Evolutionary conservation across 2,888 invertebrate species (phyloP), one percentile per base, ranked within the genome.

Genomic region (Fragum whitleyi): DNA sequence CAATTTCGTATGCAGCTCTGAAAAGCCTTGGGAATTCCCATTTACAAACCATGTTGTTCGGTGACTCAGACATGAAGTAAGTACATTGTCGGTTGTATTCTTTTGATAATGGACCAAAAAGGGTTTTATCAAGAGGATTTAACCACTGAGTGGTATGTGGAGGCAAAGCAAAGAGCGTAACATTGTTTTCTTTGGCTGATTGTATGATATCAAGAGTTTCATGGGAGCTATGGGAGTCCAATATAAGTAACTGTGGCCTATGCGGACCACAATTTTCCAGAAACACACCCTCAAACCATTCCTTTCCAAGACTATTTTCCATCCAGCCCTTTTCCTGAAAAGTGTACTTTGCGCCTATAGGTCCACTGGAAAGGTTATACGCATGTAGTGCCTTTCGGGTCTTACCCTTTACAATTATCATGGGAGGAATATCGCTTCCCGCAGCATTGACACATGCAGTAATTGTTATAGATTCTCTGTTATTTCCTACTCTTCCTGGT

Each of bases 391-490:
- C 29, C 1, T 70, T 81, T 61, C 69, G 59, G 1, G 51, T 74
- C 28, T 77, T 80, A 0, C n/a, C n/a, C n/a, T n/a, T n/a, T n/a
- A 76, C 72, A 14, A 81, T 74, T 3, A 81, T 47, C 21, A 79
- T 29, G 0, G 81, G 79, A n/a, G n/a, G n/a, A n/a, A n/a, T n/a
- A n/a, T n/a, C n/a, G n/a, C n/a, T n/a, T n/a, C n/a, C n/a, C n/a
- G 78, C 71, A 0, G 78, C 85, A 74, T 75, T 80, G 0, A 80
- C 57, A 29, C 85, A 85, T 0, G 80, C 74, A 7, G 68, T n/a
- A 9, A 83, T 42, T 11, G 83, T 85, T 1, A 80, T 62, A 7
- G 57, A 9, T n/a, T n/a, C n/a, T n/a, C n/a, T n/a, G n/a, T n/a
- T n/a, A n/a, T n/a, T n/a, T n/a, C n/a, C n/a, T n/a, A n/a, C n/a